phyloP scores from a whole-genome alignment of 2,113 vertebrate species.

The Tachysurus vachellii region DNA sequence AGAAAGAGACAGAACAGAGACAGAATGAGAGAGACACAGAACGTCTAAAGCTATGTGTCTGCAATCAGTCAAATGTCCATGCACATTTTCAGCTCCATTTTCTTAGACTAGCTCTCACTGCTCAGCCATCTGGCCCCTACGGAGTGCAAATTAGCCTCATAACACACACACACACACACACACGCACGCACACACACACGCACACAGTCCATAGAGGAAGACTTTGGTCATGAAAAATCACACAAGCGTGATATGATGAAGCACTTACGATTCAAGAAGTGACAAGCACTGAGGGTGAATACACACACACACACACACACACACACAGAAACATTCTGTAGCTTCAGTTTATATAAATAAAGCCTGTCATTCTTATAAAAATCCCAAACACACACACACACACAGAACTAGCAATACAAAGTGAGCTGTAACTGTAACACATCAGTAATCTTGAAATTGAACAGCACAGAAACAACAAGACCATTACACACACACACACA shows the following conservation, averaged over 20 bases:
- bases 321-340: background rate
- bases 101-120: slow-evolving; percentile 29
- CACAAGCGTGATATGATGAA: slow-evolving; percentile 18
- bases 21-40: background rate
- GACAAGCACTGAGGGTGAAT: background rate
- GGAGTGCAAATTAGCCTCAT: slow-evolving; percentile 39
- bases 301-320: slow-evolving; percentile 1
- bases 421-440: background rate
- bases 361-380: background rate
- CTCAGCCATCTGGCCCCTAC: background rate
- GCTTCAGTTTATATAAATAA: background rate
- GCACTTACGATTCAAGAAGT: background rate
- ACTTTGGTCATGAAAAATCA: slow-evolving; percentile 7
- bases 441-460: no score
- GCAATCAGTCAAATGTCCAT: slow-evolving; percentile 32
- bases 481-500: background rate
- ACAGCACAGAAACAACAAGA: no score
- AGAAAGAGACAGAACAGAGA: slow-evolving; percentile 15
- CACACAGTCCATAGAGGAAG: background rate
- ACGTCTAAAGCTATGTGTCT: slow-evolving; percentile 13
- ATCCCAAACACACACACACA: slow-evolving; percentile 8
- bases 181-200: slow-evolving; percentile 19
- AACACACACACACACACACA: background rate
- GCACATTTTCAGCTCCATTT: slow-evolving; percentile 41
- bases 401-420: background rate